Conservation (phyloP, 2,113 vertebrate species). For the Sciurus niger region DNA sequence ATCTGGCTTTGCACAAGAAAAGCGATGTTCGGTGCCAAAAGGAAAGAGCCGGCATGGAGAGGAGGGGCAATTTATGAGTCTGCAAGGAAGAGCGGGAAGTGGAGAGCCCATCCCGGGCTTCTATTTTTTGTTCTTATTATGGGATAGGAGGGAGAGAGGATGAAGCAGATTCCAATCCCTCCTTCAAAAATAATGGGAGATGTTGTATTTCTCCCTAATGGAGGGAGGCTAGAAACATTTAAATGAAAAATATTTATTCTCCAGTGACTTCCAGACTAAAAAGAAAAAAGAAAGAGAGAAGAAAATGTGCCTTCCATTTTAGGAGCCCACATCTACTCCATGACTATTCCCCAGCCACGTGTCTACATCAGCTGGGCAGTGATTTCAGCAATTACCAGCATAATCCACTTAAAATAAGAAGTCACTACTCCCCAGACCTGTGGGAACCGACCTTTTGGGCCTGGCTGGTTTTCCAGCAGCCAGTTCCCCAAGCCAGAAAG, state of each 20-base stretch:
- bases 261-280: background rate
- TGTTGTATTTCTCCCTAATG: background rate
- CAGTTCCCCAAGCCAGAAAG: no score
- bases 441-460: background rate
- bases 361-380: background rate
- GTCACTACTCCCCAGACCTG: background rate
- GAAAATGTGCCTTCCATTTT: background rate
- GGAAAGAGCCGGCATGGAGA: background rate
- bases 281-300: background rate
- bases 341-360: no score
- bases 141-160: background rate
- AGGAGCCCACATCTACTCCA: background rate
- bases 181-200: background rate
- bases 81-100: background rate
- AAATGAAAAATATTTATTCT: constrained; percentile 44
- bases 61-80: background rate
- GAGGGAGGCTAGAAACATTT: background rate
- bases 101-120: background rate
- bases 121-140: background rate
- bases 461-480: background rate
- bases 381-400: background rate
- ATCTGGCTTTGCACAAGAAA: background rate
- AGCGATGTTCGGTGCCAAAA: background rate
- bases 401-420: background rate
- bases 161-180: background rate